Base-by-base conservation (phyloP, 2,113 vertebrate genomes). In the Onychostoma macrolepis region DNA sequence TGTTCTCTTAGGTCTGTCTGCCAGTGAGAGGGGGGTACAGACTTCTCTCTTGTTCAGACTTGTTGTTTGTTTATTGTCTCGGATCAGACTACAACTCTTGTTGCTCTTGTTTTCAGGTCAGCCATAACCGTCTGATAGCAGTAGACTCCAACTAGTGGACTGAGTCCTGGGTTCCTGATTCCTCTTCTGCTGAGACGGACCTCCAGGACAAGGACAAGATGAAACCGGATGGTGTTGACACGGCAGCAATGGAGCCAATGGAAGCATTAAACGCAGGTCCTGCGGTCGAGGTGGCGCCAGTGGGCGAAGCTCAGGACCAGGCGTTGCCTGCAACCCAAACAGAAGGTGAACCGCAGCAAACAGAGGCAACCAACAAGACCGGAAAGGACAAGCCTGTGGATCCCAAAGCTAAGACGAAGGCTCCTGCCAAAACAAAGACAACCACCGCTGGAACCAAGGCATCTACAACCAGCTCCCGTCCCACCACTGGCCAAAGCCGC, bases 211-310 rank as follows among this genome's bases (percentile, higher is more conserved):
- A 67, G 90, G 90, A 88, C 90, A 91, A 93, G 91, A 96, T 96
- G 95, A 96, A 95, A 92, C 95, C 95, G 53, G 95, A 96, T 93
- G 95, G 95, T 85, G 94, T 94, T 89, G 92, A 92, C 90, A 92
- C 92, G 26, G 93, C 92, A 87, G 85, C 91, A 0, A 75, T 93
- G 90, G 95, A 95, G 92, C 94, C 94, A 81, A 94, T 94, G 93
- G 95, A 95, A 91, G 90, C 90, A 3, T 65, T 95, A 83, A 94
- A 93, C 26, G 93, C 94, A 26, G 91, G 92, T 84, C 91, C 91
- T 56, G 90, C 80, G 13, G 92, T 92, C 65, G 94, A 94, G 85
- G 93, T 80, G 48, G 90, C 75, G 2, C 92, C 90, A 0, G 72
- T 7, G 1, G 93, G 61, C 33, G 94, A 91, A 86, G 93, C 92